These are phyloP conservation scores for Vidua chalybeata DNA, from an alignment of 2,113 vertebrate genomes.

Conservation along the genomic window DNA sequence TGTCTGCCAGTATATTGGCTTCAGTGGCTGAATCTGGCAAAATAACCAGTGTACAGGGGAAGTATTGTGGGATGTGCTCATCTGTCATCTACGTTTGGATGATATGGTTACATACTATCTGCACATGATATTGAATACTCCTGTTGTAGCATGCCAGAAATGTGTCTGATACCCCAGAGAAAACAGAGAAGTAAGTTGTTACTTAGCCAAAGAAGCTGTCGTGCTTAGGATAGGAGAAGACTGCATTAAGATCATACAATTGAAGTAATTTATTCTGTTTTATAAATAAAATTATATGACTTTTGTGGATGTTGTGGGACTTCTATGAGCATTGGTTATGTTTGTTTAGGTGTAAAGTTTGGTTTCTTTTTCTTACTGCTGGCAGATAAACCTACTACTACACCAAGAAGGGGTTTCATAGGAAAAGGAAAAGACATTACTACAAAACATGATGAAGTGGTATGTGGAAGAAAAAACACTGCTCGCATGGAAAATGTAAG, in stretches of 20 bases:
- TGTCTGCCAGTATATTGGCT: neutral
- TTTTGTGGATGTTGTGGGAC: neutral
- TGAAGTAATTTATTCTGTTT: neutral
- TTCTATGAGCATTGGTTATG: neutral
- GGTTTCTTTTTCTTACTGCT: constrained; percentile 19
- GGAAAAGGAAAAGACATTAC: constrained; percentile 98
- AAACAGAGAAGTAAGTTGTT: neutral
- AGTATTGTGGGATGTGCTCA: neutral
- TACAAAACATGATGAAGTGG: constrained; percentile 93
- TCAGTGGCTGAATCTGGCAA: neutral
- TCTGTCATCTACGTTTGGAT: neutral
- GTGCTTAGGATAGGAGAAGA: neutral
- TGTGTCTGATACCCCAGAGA: neutral
- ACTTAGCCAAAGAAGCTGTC: neutral
- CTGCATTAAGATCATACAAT: neutral
- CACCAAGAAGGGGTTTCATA: constrained; percentile 87
- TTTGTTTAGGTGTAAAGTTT: neutral
- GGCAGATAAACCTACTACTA: constrained; percentile 88
- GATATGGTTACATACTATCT: neutral
- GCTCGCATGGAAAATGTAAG: constrained; percentile 97
- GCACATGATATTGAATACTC: neutral
- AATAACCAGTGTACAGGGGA: neutral
- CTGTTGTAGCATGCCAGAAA: neutral
- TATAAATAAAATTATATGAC: neutral
- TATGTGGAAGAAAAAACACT: constrained; percentile 95